Percentiles rank a stretch among this genome's conserved stretches.
Evolutionary conservation across 2,888 invertebrate genomes (phyloP).

Genomic region (Liodrosophila aerea): DNA sequence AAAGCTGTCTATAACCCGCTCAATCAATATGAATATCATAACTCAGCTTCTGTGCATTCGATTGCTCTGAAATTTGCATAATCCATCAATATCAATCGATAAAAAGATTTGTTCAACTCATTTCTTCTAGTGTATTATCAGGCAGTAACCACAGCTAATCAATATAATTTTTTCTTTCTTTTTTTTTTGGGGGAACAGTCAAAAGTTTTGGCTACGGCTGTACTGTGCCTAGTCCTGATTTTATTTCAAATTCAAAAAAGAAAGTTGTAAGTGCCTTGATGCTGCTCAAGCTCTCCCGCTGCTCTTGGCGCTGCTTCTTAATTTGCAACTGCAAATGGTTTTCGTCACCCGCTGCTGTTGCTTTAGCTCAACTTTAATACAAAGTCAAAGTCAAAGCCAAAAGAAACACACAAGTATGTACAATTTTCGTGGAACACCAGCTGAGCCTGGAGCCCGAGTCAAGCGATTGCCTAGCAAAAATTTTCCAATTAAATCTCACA

Average conservation of each 20-base stretch:
- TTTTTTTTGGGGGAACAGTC: conserved; percentile 2
- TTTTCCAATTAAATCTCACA: conserved; percentile 41
- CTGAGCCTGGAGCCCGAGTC: conserved; percentile 28
- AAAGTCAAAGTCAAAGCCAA: conserved; percentile 28
- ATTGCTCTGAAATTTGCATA: too few relatives aligned
- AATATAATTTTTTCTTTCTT: conserved; percentile 16
- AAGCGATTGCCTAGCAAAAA: conserved; percentile 44
- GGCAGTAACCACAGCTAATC: conserved; percentile 18
- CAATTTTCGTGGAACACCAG: conserved; percentile 40
- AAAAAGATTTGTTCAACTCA: too few relatives aligned
- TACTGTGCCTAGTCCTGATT: conserved; percentile 8
- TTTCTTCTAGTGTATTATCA: too few relatives aligned
- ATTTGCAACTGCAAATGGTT: conserved; percentile 28
- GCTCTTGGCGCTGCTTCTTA: background rate
- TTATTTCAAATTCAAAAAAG: conserved; percentile 13
- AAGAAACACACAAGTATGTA: conserved; percentile 2
- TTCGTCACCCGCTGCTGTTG: conserved; percentile 23
- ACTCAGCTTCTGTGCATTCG: too few relatives aligned
- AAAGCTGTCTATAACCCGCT: too few relatives aligned
- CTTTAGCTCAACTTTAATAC: conserved; percentile 21
- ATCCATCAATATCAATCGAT: too few relatives aligned
- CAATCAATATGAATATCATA: too few relatives aligned
- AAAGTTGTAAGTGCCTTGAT: conserved; percentile 7
- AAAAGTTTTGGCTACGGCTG: background rate
- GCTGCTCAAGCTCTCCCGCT: background rate